phyloP scores from a whole-genome alignment of 2,797 vertebrate species.

The Craterocephalus amniculus region DNA sequence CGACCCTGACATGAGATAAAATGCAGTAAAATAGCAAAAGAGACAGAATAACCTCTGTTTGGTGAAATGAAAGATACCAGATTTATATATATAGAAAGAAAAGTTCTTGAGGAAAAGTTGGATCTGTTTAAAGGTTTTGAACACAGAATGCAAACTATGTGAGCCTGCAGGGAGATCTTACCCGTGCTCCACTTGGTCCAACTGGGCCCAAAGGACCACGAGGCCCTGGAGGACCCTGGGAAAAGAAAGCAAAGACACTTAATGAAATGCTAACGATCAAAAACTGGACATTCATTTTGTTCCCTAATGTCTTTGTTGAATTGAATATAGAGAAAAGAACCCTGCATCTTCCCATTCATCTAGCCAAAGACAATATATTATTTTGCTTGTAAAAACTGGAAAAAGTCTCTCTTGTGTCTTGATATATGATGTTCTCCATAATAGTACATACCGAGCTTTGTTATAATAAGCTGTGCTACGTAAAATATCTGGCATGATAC shows the following conservation, averaged over 20 bases:
- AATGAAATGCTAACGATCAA: slow-evolving; percentile 59
- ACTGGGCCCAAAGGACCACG: slow-evolving; percentile 90
- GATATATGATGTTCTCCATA: slow-evolving; percentile 30
- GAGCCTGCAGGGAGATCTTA: slow-evolving; percentile 74
- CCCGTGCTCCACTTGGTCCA: slow-evolving; percentile 92
- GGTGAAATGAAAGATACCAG: slow-evolving; percentile 33
- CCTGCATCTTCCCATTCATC: slow-evolving; percentile 44
- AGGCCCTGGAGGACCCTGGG: slow-evolving; percentile 89
- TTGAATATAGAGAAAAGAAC: slow-evolving; percentile 25
- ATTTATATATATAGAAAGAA: neutral
- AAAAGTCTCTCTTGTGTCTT: slow-evolving; percentile 37
- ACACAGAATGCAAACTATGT: slow-evolving; percentile 26
- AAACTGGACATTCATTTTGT: slow-evolving; percentile 53
- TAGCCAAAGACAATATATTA: slow-evolving; percentile 58
- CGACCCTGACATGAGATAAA: slow-evolving; percentile 43
- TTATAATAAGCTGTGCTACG: slow-evolving; percentile 37
- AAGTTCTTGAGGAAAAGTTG: slow-evolving; percentile 37
- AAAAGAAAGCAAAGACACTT: slow-evolving; percentile 68
- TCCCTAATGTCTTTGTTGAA: slow-evolving; percentile 37
- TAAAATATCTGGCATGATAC: slow-evolving; percentile 21
- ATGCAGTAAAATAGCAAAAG: slow-evolving; percentile 21
- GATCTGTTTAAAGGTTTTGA: slow-evolving; percentile 47
- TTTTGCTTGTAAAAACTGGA: slow-evolving; percentile 35
- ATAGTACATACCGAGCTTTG: slow-evolving; percentile 18
- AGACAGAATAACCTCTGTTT: slow-evolving; percentile 6